Conservation (phyloP, 2,113 vertebrate species). For the Antigone vipio region DNA sequence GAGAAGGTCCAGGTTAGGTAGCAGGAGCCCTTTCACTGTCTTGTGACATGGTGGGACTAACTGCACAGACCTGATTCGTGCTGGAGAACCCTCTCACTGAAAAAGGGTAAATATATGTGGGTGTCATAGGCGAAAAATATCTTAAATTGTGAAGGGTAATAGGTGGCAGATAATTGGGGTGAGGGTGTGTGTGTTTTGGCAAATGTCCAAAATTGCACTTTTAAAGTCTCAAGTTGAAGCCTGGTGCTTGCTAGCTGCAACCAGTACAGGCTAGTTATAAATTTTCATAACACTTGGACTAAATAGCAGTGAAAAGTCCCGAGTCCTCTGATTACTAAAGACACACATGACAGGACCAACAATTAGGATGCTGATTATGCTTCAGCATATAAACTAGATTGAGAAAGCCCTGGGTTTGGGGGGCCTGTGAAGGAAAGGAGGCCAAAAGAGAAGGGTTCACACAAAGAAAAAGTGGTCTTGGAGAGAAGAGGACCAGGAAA, state of each 20-base stretch:
- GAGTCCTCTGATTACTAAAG: neutral
- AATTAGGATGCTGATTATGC: neutral
- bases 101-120: neutral
- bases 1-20: neutral
- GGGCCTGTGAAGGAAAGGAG: fast-evolving
- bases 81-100: neutral
- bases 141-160: neutral
- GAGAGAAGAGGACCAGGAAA: neutral
- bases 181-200: neutral
- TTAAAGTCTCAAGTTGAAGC: neutral
- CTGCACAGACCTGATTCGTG: neutral
- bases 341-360: neutral
- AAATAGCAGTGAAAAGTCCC: neutral
- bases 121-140: neutral
- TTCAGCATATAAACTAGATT: neutral
- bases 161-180: neutral
- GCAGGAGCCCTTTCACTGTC: neutral
- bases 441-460: neutral
- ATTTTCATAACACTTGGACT: neutral
- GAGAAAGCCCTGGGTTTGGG: neutral
- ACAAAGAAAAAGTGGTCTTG: neutral
- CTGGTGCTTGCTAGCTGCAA: neutral
- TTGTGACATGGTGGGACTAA: neutral
- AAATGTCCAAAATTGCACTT: neutral
- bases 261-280: neutral